Conservation (phyloP, 2,797 vertebrate species). For the Notolabrus celidotus region DNA sequence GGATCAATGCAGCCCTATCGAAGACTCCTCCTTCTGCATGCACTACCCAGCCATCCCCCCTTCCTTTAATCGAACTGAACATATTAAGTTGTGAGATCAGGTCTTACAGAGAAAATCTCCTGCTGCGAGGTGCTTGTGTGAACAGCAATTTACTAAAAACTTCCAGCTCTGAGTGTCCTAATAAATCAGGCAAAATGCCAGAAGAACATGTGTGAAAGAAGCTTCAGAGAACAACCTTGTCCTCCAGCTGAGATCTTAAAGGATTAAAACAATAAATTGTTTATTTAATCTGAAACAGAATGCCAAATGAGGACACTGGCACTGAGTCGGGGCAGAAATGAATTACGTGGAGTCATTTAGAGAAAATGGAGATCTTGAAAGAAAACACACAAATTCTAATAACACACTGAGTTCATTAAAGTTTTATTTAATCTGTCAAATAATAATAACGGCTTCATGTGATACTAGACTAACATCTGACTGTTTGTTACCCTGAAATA, state of each 20-base stretch:
- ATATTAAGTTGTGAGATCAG: no score
- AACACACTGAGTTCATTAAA: background rate
- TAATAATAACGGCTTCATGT: background rate
- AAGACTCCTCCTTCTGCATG: no score
- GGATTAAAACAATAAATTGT: conserved; percentile 3
- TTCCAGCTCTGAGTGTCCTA: no score
- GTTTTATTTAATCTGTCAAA: background rate
- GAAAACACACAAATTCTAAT: conserved; percentile 6
- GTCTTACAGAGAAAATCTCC: no score
- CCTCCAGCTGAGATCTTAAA: background rate
- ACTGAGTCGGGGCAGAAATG: conserved; percentile 3
- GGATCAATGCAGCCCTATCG: no score
- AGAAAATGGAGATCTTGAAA: background rate
- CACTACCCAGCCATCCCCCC: no score
- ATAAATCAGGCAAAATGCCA: no score
- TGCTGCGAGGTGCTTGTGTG: no score
- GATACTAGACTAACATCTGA: background rate
- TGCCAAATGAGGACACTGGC: conserved; percentile 7
- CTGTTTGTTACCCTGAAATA: background rate
- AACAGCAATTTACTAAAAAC: no score
- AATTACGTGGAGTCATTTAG: conserved; percentile 8
- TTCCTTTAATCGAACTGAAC: no score
- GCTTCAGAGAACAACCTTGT: background rate
- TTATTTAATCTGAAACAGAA: conserved; percentile 28
- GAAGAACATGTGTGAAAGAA: no score